Percentiles rank a stretch among this genome's conserved stretches.
phyloP scores from a whole-genome alignment of 2,888 invertebrate species.

The Yponomeuta malinellus region DNA sequence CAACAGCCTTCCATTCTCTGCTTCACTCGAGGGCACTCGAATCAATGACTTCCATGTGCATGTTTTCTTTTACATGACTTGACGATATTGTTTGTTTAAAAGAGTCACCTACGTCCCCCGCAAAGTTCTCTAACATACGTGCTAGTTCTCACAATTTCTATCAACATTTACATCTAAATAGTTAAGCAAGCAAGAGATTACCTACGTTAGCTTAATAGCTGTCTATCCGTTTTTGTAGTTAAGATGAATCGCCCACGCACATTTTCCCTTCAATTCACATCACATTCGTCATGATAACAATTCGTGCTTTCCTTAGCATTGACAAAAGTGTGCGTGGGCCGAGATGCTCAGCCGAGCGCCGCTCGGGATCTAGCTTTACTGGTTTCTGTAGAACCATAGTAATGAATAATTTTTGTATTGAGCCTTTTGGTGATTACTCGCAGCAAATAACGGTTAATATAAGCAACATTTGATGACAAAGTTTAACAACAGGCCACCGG shows the following conservation, averaged over 20 bases:
- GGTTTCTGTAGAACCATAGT: background rate
- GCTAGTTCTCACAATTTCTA: background rate
- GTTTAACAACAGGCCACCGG: slow-evolving; percentile 44
- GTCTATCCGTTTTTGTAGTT: slow-evolving; percentile 16
- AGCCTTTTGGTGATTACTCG: background rate
- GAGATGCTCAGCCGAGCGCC: background rate
- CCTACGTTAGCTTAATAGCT: slow-evolving; percentile 15
- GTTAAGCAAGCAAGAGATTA: slow-evolving; percentile 4
- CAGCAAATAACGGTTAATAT: background rate
- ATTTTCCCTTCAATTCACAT: slow-evolving; percentile 29
- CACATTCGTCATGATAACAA: slow-evolving; percentile 7
- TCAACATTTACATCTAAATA: slow-evolving; percentile 1
- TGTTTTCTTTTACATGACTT: slow-evolving; percentile 50
- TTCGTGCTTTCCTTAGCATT: background rate
- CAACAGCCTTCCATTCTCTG: slow-evolving; percentile 42
- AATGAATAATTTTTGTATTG: background rate
- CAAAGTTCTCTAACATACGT: background rate
- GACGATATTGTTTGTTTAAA: slow-evolving; percentile 9
- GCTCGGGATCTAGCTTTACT: background rate
- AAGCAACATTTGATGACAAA: slow-evolving; percentile 33
- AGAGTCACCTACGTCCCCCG: background rate
- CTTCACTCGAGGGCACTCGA: slow-evolving; percentile 51
- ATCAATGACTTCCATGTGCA: slow-evolving; percentile 54
- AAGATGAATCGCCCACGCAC: slow-evolving; percentile 48
- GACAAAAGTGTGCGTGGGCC: background rate